Conservation (phyloP, 1,140 invertebrate species). For the Lithobius niger region DNA sequence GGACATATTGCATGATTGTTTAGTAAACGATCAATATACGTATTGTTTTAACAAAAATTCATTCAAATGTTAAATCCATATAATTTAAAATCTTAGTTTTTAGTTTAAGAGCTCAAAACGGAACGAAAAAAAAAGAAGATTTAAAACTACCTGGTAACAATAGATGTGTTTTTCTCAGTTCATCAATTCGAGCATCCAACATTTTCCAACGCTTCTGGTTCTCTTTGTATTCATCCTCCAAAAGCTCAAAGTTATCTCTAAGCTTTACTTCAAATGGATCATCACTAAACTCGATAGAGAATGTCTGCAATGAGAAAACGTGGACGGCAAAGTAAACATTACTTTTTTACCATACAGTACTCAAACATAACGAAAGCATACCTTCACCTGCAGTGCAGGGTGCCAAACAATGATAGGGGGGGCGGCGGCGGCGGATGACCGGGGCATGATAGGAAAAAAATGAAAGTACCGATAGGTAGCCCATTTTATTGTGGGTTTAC, state of each 20-base stretch:
- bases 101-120: no score
- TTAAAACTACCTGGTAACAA: conserved; percentile 53
- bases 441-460: neutral
- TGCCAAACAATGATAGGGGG: neutral
- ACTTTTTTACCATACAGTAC: neutral
- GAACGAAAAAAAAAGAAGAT: no score
- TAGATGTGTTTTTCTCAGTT: conserved; percentile 63
- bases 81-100: no score
- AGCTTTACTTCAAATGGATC: conserved; percentile 97
- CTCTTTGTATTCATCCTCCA: conserved; percentile 93
- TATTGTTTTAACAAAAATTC: no score
- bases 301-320: conserved; percentile 32
- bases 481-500: no score
- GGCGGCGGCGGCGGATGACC: neutral
- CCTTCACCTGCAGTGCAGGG: no score
- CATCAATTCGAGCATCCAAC: conserved; percentile 70
- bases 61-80: no score
- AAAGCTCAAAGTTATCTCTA: conserved; percentile 85
- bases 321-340: neutral
- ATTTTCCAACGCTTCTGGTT: conserved; percentile 80
- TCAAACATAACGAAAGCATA: no score
- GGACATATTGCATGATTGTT: no score
- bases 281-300: conserved; percentile 82
- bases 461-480: neutral
- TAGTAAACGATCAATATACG: no score